Evolutionary conservation across 2,113 vertebrate genomes (phyloP).

Genomic region (Pan paniscus): DNA sequence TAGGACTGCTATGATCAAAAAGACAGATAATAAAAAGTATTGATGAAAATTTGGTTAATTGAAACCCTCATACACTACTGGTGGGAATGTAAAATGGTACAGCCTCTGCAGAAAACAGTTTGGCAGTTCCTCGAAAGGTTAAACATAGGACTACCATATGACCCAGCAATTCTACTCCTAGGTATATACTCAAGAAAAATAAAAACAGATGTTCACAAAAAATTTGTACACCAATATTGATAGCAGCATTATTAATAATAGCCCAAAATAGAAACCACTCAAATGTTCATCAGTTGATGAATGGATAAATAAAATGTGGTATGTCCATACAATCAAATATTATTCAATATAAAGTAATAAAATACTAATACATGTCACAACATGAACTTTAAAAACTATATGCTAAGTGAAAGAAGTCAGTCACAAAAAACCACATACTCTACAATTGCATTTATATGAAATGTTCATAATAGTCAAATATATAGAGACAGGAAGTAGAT

Average conservation of each 20-base stretch:
- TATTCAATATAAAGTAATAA: constrained; percentile 18
- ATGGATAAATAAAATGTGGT: not conserved
- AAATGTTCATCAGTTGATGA: not conserved
- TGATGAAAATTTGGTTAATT: not conserved
- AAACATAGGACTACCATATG: not conserved
- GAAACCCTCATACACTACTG: not conserved
- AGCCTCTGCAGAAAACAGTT: not conserved
- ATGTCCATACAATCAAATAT: not conserved
- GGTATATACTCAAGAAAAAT: not conserved
- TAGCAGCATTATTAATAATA: not conserved
- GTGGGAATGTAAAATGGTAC: not conserved
- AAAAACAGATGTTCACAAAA: not conserved
- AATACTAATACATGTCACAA: not conserved
- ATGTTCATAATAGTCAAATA: not conserved
- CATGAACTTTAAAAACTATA: not conserved
- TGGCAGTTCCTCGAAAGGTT: not conserved
- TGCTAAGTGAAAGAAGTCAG: not conserved
- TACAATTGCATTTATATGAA: constrained; percentile 1
- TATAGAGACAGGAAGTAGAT: not conserved
- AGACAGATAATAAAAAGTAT: not conserved
- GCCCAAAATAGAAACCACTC: not conserved
- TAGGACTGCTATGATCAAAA: not conserved
- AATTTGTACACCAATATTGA: not conserved
- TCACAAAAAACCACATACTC: not conserved
- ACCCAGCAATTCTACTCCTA: not conserved